Evolutionary conservation across 30 jellyfish, hydroid and myxozoan genomes (phyloP), one percentile per base, ranked within the genome.

Genomic region (Aurelia sp.): DNA sequence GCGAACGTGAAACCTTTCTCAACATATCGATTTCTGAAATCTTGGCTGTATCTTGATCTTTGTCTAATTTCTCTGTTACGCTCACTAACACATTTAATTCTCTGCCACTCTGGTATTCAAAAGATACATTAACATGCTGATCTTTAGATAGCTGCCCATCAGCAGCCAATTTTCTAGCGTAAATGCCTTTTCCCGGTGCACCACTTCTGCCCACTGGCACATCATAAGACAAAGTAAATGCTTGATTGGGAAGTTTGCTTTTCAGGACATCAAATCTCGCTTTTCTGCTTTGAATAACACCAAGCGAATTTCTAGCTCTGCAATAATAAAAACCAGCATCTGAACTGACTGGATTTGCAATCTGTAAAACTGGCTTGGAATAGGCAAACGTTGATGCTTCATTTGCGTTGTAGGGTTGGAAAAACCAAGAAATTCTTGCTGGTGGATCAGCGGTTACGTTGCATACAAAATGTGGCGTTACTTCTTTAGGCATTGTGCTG

Each of bases 361-460:
- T 2, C 66, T 75, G 35, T 4, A 88, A 67, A 55, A 80, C 89
- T 1, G 92, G 85, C 30, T 88, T 41, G n/a, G 78, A 8, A 31
- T 61, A 31, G 41, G 72, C 58, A 11, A 62, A 21, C 16, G 8
- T 50, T 52, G 57, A 41, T 4, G 41, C 72, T 2, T 21, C 22
- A 17, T 67, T 30, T 31, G 91, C 61, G 7, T 47, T 31, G 62
- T 21, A 88, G 40, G 84, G 73, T 44, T 69, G 76, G 57, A 51
- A 64, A 61, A 52, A 63, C 97, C 97, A 88, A 7, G 88, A 47
- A 13, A 88, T 78, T n/a, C 20, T n/a, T 2, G 97, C 89, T 22
- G 89, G 89, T 1, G 97, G 97, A 50, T 88, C 89, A 5, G 92
- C 91, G 0, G 92, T 78, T 7, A 80, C 92, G 59, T 88, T 88